A percentile compares a stretch with the other conserved stretches of the same genome.
These are phyloP conservation scores for Echeneis naucrates DNA, from an alignment of 2,797 vertebrate species.

Conservation along the genomic window DNA sequence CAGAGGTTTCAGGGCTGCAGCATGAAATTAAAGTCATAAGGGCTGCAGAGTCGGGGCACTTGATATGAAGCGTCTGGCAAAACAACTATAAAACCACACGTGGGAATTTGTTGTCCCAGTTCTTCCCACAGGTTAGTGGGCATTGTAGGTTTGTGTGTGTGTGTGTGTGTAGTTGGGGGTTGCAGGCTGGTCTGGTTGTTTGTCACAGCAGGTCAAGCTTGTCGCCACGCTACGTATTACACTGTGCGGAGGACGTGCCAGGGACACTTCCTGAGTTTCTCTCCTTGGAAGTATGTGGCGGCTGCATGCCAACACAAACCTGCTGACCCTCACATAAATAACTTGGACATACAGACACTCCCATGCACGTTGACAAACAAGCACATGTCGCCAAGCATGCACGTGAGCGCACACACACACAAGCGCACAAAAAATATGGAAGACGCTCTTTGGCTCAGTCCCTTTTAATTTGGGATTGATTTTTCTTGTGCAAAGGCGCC, in stretches of 20 bases:
- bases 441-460: neutral
- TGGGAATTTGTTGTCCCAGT: constrained; percentile 28
- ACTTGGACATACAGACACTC: constrained; percentile 42
- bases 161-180: constrained; percentile 35
- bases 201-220: constrained; percentile 68
- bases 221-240: constrained; percentile 49
- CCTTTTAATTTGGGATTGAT: constrained; percentile 4
- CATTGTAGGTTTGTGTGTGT: constrained; percentile 4
- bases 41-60: neutral
- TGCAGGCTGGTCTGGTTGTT: constrained; percentile 56
- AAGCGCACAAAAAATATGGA: constrained; percentile 1
- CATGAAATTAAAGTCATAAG: constrained; percentile 36
- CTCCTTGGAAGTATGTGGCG: constrained; percentile 70
- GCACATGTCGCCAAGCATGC: neutral
- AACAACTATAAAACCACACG: constrained; percentile 39
- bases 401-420: constrained; percentile 11
- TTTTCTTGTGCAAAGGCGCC: constrained; percentile 28
- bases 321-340: constrained; percentile 66
- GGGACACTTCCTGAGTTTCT: constrained; percentile 79
- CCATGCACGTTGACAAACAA: constrained; percentile 45
- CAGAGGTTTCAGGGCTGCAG: constrained; percentile 12
- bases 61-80: constrained; percentile 38
- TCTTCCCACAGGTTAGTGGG: constrained; percentile 28
- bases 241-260: constrained; percentile 64
- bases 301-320: constrained; percentile 75